Base-by-base conservation (phyloP, 2,113 vertebrate species). In the Nasalis larvatus region DNA sequence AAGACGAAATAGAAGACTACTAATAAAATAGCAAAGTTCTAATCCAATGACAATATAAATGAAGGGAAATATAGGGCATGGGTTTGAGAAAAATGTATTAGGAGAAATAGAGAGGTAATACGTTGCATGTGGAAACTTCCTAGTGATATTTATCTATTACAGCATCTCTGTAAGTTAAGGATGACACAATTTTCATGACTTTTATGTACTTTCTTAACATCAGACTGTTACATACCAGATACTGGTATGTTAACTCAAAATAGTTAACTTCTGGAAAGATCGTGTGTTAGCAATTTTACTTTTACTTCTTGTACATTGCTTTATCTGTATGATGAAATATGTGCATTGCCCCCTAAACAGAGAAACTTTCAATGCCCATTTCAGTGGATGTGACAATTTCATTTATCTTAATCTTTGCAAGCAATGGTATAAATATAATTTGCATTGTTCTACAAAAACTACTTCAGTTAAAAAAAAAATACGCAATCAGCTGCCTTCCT, bases 401-500 rank as follows among this genome's bases (percentile, higher is more conserved):
- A 98, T 98, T 98, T 98, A 97, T 98, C 98, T 98, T 98, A 89
- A 81, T 96, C 97, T 97, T 97, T 98, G 96, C 94, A 98, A 97
- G 95, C 93, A 87, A 97, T 93, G 96, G 92, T 97, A 98, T 98
- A 98, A 99, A 99, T 98, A 98, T 98, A 98, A 97, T 98, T 94
- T 92, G 71, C 88, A 99, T 99, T 99, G 98, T 99, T 99, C 98
- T 98, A 93, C 30, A 12, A 91, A 98, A 98, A 91, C 60, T 1
- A 3, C 96, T 98, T 97, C 78, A 71, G 97, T 97, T 87, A 4
- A 97, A 98, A 97, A 97, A 49, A 49, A 98, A 98, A 97, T 95
- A 96, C 94, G 97, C 93, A 98, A 99, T 99, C 98, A 98, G 96
- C 16, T 0, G 45, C 97, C 96, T 99, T 99, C 98, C 98, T 99